Conservation (phyloP, 2,888 invertebrate genomes). For the Onthophagus sagittarius region DNA sequence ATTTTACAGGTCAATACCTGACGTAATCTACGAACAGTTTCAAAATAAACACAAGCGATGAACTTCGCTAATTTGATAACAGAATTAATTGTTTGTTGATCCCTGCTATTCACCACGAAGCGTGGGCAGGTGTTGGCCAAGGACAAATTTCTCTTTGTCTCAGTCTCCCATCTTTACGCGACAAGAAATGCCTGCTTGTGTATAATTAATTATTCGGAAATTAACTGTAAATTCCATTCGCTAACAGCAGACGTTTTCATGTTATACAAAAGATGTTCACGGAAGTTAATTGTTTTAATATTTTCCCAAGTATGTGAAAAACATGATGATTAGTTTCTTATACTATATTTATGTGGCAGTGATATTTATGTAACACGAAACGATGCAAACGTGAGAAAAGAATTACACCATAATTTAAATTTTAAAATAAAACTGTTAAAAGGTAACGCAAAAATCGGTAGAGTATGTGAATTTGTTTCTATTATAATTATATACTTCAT, state of each 20-base stretch:
- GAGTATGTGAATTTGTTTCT: neutral
- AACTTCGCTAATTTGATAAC: conserved; percentile 47
- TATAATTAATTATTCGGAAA: neutral
- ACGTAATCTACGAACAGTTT: too few relatives aligned
- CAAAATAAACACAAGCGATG: conserved; percentile 37
- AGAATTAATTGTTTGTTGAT: conserved; percentile 47
- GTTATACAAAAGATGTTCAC: neutral
- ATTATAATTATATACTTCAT: neutral
- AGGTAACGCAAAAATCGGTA: neutral
- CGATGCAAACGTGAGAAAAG: neutral
- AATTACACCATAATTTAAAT: neutral
- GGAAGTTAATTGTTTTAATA: neutral
- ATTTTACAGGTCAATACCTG: too few relatives aligned
- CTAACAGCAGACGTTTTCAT: neutral
- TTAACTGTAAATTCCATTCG: neutral
- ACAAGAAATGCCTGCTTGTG: neutral
- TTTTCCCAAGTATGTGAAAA: neutral
- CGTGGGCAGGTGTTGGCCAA: conserved; percentile 19
- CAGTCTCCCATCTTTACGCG: neutral
- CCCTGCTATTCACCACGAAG: conserved; percentile 43
- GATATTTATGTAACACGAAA: neutral
- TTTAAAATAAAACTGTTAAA: neutral
- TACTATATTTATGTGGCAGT: neutral
- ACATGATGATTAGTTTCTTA: neutral
- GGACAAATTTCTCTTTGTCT: conserved; percentile 19